A percentile compares a stretch with the other conserved stretches of the same genome.
Evolutionary conservation across 2,113 vertebrate species (phyloP).

Genomic region (Zingel zingel): DNA sequence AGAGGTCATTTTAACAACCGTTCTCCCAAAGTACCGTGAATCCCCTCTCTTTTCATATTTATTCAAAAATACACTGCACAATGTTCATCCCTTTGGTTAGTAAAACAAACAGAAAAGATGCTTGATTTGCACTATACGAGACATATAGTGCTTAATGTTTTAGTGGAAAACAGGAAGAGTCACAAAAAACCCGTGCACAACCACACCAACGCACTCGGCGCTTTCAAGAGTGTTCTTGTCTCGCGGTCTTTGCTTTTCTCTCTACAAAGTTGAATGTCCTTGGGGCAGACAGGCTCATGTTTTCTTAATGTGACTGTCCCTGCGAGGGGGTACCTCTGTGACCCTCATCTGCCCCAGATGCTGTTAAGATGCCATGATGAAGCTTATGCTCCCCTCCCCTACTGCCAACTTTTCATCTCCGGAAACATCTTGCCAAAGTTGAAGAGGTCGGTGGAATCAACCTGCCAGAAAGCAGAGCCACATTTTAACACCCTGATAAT

Average conservation of each 20-base stretch:
- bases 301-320: conserved; percentile 40
- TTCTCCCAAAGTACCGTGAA: conserved; percentile 70
- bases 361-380: conserved; percentile 62
- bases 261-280: conserved; percentile 67
- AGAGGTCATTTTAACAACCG: conserved; percentile 76
- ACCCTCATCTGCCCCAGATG: conserved; percentile 49
- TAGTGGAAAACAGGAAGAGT: conserved; percentile 58
- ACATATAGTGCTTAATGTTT: conserved; percentile 58
- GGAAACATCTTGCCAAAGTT: conserved; percentile 73
- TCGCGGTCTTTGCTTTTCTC: conserved; percentile 41
- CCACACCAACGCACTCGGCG: conserved; percentile 41
- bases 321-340: background rate
- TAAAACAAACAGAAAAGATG: conserved; percentile 25
- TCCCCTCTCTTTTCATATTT: conserved; percentile 69
- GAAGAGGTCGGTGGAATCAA: conserved; percentile 42
- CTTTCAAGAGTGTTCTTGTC: conserved; percentile 17
- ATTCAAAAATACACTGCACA: conserved; percentile 75
- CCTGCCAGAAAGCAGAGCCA: conserved; percentile 33
- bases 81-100: conserved; percentile 65
- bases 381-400: conserved; percentile 10
- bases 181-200: conserved; percentile 59
- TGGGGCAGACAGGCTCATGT: conserved; percentile 46
- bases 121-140: conserved; percentile 72
- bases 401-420: conserved; percentile 44
- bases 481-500: conserved; percentile 18